Base-by-base conservation (phyloP, 2,888 invertebrate species). In the Deilephila porcellus region DNA sequence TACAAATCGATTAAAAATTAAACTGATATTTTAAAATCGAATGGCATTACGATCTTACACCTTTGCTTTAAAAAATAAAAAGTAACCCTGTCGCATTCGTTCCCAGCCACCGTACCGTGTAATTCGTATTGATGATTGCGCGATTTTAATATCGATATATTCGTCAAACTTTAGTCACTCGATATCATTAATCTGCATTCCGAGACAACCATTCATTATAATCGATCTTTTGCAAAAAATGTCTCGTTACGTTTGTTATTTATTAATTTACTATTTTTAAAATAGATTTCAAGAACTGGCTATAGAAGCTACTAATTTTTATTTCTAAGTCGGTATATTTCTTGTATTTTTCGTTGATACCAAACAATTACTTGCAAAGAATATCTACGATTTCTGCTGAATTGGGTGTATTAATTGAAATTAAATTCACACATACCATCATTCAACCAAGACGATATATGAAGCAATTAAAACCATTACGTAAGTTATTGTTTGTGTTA, bases 101-200 rank as follows among this genome's bases (percentile, higher is more conserved):
- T 84, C 83, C 80, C 82, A 79, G 76, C 85, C 88, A 87, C 86
- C 82, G 85, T 76, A 85, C 84, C 93, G 87, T 91, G 81, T 93
- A 93, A 94, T 93, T 85, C 86, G 83, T 90, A 94, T 94, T 93
- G 88, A 94, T 93, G 92, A 88, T 90, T 80, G 74, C 74, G 84
- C 85, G 83, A 84, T 86, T 86, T 81, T 78, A 80, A 82, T 85
- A 85, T 86, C 86, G 86, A 84, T 85, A 83, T 81, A 85, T 85
- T 85, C 83, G 79, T 79, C 56, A 82, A 79, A 78, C 73, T 78
- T 80, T 78, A 79, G 80, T 76, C 71, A 74, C 34, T 63, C 63
- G 64, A 73, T 67, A 83, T 83, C 86, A 85, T 86, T 84, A 85
- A 86, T 86, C 82, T 83, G 83, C 78, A 84, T 86, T 84, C 82